Base-by-base conservation (phyloP, 1,140 invertebrate genomes). In the Euwallacea similis region DNA sequence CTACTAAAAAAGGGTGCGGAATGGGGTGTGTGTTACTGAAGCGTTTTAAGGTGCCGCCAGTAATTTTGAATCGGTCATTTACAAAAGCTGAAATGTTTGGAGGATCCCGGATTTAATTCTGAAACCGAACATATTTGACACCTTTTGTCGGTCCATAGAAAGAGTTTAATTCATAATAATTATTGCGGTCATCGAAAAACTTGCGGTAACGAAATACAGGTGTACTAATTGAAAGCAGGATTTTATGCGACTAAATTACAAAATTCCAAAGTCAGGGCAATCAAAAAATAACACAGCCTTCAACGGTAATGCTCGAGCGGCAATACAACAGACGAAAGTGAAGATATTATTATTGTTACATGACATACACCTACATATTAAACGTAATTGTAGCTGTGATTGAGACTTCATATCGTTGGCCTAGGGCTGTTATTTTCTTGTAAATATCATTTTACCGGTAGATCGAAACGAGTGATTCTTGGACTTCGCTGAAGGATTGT, bases 331-430 rank as follows among this genome's bases (percentile, higher is more conserved):
- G 67, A 69, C 59, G 67, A 69, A 69, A 69, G 44, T 69, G 42
- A 63, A 69, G 67, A 69, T 69, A 69, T 69, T 69, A 69, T 69
- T 69, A 69, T 63, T 69, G 67, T 69, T 69, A 69, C 67, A 69
- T 43, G 67, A 69, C 67, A 69, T 61, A 69, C 67, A 69, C 67
- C 67, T 69, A 69, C 67, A 69, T 69, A 69, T 69, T 69, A 69
- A 69, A 69, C 63, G 67, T 69, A 69, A 69, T 69, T 69, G 67
- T 63, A 56, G 21, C 67, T 69, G 59, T 63, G 67, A 69, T 69
- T 69, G 67, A 69, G 60, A 69, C 67, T 63, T 69, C 60, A 69
- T 55, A 69, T 69, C 50, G 47, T 11, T 59, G n/a, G 44, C 44
- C 16, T 61, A 15, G 53, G 58, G 42, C 46, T 54, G 42, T 69